Evolutionary conservation across 2,113 vertebrate species (phyloP), one percentile per base, ranked within the genome.

Genomic region (Bubo bubo): DNA sequence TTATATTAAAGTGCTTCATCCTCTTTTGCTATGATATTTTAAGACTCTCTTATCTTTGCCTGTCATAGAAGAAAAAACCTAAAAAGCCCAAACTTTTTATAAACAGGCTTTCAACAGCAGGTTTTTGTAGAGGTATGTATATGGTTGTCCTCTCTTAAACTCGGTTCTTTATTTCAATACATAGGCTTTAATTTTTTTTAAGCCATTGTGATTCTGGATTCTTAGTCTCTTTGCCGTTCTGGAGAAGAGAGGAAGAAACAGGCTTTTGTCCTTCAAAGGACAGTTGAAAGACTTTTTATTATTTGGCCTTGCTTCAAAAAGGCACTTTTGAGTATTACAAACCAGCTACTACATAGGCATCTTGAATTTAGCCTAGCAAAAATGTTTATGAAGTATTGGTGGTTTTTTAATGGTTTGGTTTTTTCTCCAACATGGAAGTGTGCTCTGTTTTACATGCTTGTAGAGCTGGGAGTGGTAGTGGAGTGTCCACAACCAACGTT

Each of bases 261-360:
- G 82, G 60, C 63, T 94, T 92, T 94, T 70, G 63, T 80, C 86
- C 83, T 84, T 70, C 80, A 77, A 86, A 91, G 80, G 89, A 4
- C 71, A 53, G 9, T 58, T 77, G 80, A 91, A 95, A 96, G 76
- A 58, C 72, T 80, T 74, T 71, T 72, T 96, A 21, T 71, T 86
- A 59, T 77, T 94, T 95, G 83, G 79, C 93, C 84, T 93, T 62
- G 53, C 68, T 86, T 95, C 86, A 85, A 77, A 62, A 83, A 34
- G 3, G 47, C 83, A 47, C 41, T 56, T 91, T 41, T 26, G 58
- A 83, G 75, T 7, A 19, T 73, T 76, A 86, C 68, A 91, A 49
- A 58, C 68, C 35, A 74, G 45, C 49, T 88, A 9, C 83, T 80
- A n/a, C 47, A 12, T 9, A 30, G 76, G 30, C 35, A 8, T 52